phyloP scores from a whole-genome alignment of 2,113 vertebrate genomes.

The Myodes glareolus region DNA sequence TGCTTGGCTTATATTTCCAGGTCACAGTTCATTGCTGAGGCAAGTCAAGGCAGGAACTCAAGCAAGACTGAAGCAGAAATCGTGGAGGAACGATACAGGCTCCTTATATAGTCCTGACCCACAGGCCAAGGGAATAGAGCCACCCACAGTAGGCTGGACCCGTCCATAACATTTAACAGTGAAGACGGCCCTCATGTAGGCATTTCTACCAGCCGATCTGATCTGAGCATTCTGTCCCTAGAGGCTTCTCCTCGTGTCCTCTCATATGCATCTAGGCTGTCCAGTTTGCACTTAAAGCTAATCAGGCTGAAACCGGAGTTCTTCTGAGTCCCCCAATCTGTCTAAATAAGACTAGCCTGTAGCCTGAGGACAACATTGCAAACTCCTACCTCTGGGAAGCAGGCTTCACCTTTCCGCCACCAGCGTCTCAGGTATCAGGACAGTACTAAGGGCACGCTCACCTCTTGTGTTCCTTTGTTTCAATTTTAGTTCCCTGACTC shows the following conservation, averaged over 20 bases:
- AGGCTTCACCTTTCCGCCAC: not conserved
- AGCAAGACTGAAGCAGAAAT: not conserved
- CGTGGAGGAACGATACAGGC: too few species aligned
- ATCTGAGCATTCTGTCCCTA: not conserved
- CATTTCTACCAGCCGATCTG: too few species aligned
- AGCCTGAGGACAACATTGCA: not conserved
- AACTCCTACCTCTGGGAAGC: fast-evolving
- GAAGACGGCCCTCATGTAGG: not conserved
- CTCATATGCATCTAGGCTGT: not conserved
- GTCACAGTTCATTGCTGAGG: not conserved
- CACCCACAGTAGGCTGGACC: not conserved
- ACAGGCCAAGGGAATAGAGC: too few species aligned
- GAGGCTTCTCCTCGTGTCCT: not conserved
- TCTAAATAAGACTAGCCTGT: too few species aligned
- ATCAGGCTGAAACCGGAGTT: not conserved
- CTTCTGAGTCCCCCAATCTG: not conserved
- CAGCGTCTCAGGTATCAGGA: not conserved
- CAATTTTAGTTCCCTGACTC: not conserved
- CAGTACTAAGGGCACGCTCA: fast-evolving
- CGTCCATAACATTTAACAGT: not conserved
- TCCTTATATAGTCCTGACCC: too few species aligned
- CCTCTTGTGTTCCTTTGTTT: not conserved
- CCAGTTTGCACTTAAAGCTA: not conserved
- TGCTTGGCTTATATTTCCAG: not conserved
- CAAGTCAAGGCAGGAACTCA: not conserved